phyloP scores from a whole-genome alignment of 2,888 invertebrate genomes.

The Protophormia terraenovae region DNA sequence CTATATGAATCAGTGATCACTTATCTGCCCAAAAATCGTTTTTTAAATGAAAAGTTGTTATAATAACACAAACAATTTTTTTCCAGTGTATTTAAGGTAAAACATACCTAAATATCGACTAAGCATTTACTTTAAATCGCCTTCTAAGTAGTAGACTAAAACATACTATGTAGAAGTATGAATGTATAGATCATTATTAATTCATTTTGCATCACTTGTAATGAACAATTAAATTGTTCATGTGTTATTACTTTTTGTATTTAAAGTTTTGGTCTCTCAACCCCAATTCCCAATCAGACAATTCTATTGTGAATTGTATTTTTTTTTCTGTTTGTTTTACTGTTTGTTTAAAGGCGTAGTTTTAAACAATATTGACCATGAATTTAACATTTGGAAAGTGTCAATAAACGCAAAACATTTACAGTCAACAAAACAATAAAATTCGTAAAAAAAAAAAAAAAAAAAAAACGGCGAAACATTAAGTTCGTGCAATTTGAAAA shows the following conservation, averaged over 20 bases:
- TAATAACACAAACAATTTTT: too few relatives aligned
- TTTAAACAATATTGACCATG: conserved; percentile 60
- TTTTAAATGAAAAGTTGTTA: too few relatives aligned
- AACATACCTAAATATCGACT: not conserved
- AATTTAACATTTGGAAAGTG: conserved; percentile 63
- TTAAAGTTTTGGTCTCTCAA: not conserved
- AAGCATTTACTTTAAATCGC: conserved; percentile 18
- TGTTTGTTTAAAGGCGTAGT: conserved; percentile 43
- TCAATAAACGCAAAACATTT: conserved; percentile 65
- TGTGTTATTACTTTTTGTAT: conserved; percentile 5
- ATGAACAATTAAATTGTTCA: conserved; percentile 64
- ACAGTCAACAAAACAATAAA: conserved; percentile 41
- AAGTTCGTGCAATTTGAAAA: conserved; percentile 58
- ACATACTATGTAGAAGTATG: not conserved
- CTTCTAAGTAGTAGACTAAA: not conserved
- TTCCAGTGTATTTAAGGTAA: conserved; percentile 31
- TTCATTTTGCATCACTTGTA: conserved; percentile 61
- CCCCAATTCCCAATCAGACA: conserved; percentile 3
- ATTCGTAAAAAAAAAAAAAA: not conserved
- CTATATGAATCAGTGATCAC: too few relatives aligned
- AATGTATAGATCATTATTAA: conserved; percentile 53
- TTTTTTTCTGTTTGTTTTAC: not conserved
- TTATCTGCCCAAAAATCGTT: too few relatives aligned
- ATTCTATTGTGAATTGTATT: conserved; percentile 50
- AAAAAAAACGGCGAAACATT: conserved; percentile 30